phyloP scores from a whole-genome alignment of 2,888 invertebrate species.

The Vanessa cardui region DNA sequence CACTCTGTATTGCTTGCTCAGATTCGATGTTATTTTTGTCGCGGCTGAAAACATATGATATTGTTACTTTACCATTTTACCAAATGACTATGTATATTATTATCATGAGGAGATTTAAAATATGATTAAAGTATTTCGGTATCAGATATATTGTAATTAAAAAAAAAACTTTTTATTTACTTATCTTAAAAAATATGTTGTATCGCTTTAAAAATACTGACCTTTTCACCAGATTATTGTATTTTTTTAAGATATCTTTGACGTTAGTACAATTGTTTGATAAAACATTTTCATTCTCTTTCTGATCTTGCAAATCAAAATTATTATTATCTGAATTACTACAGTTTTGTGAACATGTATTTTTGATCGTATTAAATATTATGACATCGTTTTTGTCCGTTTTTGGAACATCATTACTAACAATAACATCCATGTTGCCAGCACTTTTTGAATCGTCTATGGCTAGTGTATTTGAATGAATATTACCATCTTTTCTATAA shows the following conservation, averaged over 20 bases:
- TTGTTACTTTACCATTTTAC: background rate
- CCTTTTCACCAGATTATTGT: conserved; percentile 54
- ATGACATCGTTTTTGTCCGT: background rate
- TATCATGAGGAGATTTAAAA: background rate
- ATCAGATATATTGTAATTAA: no score
- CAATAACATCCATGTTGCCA: no score
- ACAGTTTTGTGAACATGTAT: conserved; percentile 38
- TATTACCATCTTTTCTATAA: background rate
- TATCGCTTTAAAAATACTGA: conserved; percentile 40
- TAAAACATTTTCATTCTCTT: background rate
- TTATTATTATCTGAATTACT: conserved; percentile 8
- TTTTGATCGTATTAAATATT: background rate
- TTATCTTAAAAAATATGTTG: background rate
- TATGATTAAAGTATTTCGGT: background rate
- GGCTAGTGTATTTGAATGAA: background rate
- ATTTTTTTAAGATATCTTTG: conserved; percentile 60
- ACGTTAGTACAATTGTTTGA: conserved; percentile 32
- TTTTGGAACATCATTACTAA: background rate
- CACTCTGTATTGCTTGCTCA: background rate
- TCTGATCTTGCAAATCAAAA: background rate
- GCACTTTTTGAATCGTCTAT: background rate
- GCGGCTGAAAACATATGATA: conserved; percentile 2
- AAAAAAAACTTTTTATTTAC: background rate
- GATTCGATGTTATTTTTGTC: background rate
- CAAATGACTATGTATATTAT: no score